These are phyloP conservation scores for Gonatopus flavifemur DNA, from an alignment of 1,140 invertebrate genomes.

Conservation along the genomic window DNA sequence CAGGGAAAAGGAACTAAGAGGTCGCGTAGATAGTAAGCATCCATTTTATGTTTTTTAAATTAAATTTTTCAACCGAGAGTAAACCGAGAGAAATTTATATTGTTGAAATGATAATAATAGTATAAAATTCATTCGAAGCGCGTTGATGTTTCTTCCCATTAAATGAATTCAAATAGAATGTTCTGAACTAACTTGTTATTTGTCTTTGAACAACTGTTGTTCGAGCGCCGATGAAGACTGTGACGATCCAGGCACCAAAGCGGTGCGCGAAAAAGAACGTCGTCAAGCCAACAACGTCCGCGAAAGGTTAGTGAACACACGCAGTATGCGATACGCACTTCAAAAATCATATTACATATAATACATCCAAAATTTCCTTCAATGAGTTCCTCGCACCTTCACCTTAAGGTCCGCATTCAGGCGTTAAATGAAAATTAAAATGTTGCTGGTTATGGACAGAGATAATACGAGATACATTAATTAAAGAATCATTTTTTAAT, in stretches of 20 bases:
- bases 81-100: neutral
- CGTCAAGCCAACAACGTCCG: slow-evolving; percentile 97
- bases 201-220: slow-evolving; percentile 63
- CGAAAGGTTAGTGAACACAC: slow-evolving; percentile 82
- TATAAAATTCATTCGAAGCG: no score
- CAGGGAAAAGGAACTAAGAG: slow-evolving; percentile 68
- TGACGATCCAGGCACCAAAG: slow-evolving; percentile 87
- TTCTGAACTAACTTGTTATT: slow-evolving; percentile 48
- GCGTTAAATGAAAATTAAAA: slow-evolving; percentile 37
- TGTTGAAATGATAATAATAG: no score
- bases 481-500: no score
- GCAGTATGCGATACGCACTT: slow-evolving; percentile 44
- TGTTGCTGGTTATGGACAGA: slow-evolving; percentile 39
- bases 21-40: slow-evolving; percentile 77
- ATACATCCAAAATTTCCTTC: slow-evolving; percentile 5
- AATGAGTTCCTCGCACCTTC: slow-evolving; percentile 10
- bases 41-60: neutral
- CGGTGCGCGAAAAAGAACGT: slow-evolving; percentile 92
- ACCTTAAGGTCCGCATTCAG: slow-evolving; percentile 40
- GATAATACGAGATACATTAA: slow-evolving; percentile 30
- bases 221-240: slow-evolving; percentile 74
- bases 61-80: neutral
- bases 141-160: no score
- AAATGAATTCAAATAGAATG: no score
- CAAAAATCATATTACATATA: slow-evolving; percentile 12